phyloP scores from a whole-genome alignment of 2,113 vertebrate species.

The Recurvirostra avosetta region DNA sequence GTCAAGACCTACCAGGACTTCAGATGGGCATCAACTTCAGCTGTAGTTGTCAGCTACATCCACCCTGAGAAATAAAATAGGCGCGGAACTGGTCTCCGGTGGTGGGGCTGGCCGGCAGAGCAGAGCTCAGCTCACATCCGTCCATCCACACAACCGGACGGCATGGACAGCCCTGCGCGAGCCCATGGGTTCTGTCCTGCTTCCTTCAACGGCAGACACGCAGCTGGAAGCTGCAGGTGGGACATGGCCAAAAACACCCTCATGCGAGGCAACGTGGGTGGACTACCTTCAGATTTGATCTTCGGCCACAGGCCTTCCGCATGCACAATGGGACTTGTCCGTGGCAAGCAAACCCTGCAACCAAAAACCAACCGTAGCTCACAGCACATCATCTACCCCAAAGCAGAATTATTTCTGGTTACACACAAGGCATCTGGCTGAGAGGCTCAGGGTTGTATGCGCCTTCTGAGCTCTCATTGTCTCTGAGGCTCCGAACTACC shows the following conservation, averaged over 20 bases:
- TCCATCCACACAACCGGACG: neutral
- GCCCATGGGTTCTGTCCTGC: neutral
- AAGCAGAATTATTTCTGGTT: neutral
- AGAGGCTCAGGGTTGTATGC: neutral
- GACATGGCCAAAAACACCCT: neutral
- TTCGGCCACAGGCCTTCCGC: neutral
- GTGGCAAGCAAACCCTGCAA: neutral
- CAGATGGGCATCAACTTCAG: neutral
- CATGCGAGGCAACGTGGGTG: neutral
- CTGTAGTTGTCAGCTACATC: neutral
- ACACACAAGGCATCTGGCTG: neutral
- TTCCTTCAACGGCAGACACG: neutral
- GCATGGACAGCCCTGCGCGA: neutral
- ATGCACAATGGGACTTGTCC: neutral
- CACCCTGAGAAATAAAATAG: neutral
- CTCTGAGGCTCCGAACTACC: neutral
- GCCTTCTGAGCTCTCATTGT: neutral
- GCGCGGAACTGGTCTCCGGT: neutral
- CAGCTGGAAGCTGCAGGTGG: neutral
- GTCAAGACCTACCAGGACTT: neutral
- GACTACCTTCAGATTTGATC: neutral
- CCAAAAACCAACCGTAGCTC: neutral
- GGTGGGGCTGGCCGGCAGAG: fast-evolving
- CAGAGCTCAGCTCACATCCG: neutral
- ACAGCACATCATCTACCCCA: neutral